Evolutionary conservation across 1,140 invertebrate genomes (phyloP).

Genomic region (Cotesia glomerata): DNA sequence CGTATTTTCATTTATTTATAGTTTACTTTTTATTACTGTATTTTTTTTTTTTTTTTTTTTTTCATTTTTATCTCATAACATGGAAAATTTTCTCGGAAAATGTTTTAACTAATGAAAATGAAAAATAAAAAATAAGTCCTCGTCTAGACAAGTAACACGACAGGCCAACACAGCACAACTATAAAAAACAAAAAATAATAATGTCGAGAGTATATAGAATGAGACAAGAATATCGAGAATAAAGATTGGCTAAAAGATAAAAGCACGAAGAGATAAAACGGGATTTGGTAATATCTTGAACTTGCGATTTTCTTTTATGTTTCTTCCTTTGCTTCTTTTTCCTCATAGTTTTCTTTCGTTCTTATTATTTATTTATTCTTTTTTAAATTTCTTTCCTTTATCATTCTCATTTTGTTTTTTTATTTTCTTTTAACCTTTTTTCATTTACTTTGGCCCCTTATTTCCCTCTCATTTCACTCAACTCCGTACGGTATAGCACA

Average conservation of each 20-base stretch:
- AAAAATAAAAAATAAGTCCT: background rate
- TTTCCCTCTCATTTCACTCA: no score
- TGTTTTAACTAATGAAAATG: background rate
- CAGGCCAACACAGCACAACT: background rate
- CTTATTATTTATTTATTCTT: background rate
- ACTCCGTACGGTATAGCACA: no score
- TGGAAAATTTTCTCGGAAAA: background rate
- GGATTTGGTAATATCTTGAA: slow-evolving; percentile 39
- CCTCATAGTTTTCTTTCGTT: background rate
- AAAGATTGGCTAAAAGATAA: slow-evolving; percentile 30
- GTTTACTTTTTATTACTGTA: background rate
- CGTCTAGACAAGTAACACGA: slow-evolving; percentile 4
- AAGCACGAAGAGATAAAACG: slow-evolving; percentile 21
- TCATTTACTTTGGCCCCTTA: no score
- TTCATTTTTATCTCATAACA: background rate
- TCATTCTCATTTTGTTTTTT: background rate
- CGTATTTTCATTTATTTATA: background rate
- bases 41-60: slow-evolving; percentile 2
- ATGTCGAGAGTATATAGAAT: slow-evolving; percentile 4
- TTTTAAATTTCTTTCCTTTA: background rate
- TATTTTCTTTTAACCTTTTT: no score
- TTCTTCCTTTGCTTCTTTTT: background rate
- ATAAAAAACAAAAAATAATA: background rate
- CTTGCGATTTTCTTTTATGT: slow-evolving; percentile 19
- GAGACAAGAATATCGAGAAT: slow-evolving; percentile 11